Evolutionary conservation across 2,888 invertebrate genomes (phyloP), one percentile per base, ranked within the genome.

Genomic region (Carpatolechia fugitivella): DNA sequence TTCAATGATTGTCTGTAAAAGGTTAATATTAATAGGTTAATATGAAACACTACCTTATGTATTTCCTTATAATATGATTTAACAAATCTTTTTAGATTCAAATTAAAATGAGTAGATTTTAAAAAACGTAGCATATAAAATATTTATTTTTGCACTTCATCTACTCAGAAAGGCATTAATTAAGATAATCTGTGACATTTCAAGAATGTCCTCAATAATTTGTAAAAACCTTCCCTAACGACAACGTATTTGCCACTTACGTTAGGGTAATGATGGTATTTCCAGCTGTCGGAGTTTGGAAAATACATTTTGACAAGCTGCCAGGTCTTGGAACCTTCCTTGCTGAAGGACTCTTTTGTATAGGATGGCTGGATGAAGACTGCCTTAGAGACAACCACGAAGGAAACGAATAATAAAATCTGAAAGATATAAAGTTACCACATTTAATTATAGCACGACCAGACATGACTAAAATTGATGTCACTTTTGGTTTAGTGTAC

Each of bases 291-390:
- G n/a, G 77, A 61, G 41, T 69, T 76, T 11, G 80, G 72, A 5
- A 83, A 80, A 62, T 80, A 84, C 6, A 76, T 63, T 63, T 82
- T 84, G 0, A 82, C 68, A 56, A 74, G 65, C 57, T 85, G 84
- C 85, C 88, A 89, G 11, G 71, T 70, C 3, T 74, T 74, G 11
- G 69, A 59, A 46, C 61, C 60, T 11, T 68, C 62, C 24, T 56
- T 57, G 40, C 48, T 5, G 52, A 62, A 59, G 24, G 65, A 60
- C 41, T 65, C 64, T 18, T 62, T 52, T 64, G 38, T 58, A 51
- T 24, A 61, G 67, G 67, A 66, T 18, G 80, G 69, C 36, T 20
- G 40, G 16, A 87, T 71, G 3, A 85, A 65, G 6, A 87, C 73
- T 55, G 82, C 82, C 52, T 68, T 71, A 57, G 70, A 73, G 52